These are phyloP conservation scores for Patella pellucida DNA, from an alignment of 2,888 invertebrate genomes.

Conservation along the genomic window DNA sequence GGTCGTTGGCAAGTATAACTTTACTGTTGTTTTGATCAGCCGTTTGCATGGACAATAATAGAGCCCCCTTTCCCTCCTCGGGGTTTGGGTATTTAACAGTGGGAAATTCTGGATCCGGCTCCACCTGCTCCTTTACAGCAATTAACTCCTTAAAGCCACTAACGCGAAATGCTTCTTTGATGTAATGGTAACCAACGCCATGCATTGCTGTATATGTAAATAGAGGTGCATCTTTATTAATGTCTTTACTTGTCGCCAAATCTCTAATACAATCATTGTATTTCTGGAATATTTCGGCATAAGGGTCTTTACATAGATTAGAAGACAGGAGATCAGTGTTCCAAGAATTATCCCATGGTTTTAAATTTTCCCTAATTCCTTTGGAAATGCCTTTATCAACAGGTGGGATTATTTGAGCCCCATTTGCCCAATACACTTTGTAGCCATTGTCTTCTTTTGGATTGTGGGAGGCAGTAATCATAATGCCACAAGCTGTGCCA, in stretches of 20 bases:
- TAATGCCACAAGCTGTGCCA: conserved; percentile 86
- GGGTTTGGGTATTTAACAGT: conserved; percentile 98
- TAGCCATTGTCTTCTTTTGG: conserved; percentile 97
- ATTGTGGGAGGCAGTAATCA: conserved; percentile 97
- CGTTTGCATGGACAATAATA: conserved; percentile 81
- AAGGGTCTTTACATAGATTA: conserved; percentile 79
- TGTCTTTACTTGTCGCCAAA: conserved; percentile 36
- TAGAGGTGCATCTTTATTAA: conserved; percentile 66
- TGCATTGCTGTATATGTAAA: conserved; percentile 98
- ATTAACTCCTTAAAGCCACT: conserved; percentile 77
- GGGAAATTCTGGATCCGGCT: conserved; percentile 96
- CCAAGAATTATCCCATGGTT: conserved; percentile 86
- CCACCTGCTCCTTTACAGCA: conserved; percentile 75
- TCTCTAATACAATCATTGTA: conserved; percentile 40
- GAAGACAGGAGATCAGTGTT: conserved; percentile 74
- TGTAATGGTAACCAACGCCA: conserved; percentile 90
- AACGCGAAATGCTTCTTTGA: conserved; percentile 81
- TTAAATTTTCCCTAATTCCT: conserved; percentile 82
- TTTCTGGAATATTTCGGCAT: conserved; percentile 76
- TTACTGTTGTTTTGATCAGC: conserved; percentile 81
- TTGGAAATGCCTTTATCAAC: conserved; percentile 89
- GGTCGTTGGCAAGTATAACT: conserved; percentile 95
- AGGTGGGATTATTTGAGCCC: conserved; percentile 91
- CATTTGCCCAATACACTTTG: conserved; percentile 96
- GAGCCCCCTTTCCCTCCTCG: conserved; percentile 89